Conservation (phyloP, 2,113 vertebrate species). For the Cyanocitta stelleri region DNA sequence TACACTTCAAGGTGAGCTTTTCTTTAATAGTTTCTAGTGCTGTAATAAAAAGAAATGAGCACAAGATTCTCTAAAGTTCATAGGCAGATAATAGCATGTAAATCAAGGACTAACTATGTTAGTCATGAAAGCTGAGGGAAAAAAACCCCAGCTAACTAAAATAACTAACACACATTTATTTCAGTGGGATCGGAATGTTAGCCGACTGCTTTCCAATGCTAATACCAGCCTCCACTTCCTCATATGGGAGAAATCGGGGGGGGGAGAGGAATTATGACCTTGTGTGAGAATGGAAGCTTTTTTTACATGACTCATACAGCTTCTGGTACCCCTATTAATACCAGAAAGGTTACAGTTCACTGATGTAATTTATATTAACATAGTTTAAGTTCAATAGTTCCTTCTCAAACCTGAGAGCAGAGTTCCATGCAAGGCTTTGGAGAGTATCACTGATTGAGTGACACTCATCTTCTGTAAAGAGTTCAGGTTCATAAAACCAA, state of each 20-base stretch:
- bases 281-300: not conserved
- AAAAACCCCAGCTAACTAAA: not conserved
- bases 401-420: not conserved
- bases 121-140: not conserved
- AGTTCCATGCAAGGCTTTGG: not conserved
- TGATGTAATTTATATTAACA: not conserved
- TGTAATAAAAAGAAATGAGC: constrained; percentile 52
- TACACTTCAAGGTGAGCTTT: constrained; percentile 44
- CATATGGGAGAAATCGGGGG: not conserved
- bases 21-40: constrained; percentile 33
- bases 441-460: not conserved
- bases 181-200: not conserved
- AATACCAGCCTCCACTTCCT: not conserved
- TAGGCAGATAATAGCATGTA: constrained; percentile 34
- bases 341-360: not conserved
- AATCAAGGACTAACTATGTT: constrained; percentile 37
- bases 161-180: not conserved
- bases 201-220: not conserved
- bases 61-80: constrained; percentile 26
- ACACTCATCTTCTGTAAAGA: not conserved
- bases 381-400: not conserved
- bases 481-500: not conserved
- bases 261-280: not conserved
- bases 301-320: not conserved
- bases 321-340: not conserved